phyloP scores from a whole-genome alignment of 2,113 vertebrate genomes.

The Aptenodytes forsteri region DNA sequence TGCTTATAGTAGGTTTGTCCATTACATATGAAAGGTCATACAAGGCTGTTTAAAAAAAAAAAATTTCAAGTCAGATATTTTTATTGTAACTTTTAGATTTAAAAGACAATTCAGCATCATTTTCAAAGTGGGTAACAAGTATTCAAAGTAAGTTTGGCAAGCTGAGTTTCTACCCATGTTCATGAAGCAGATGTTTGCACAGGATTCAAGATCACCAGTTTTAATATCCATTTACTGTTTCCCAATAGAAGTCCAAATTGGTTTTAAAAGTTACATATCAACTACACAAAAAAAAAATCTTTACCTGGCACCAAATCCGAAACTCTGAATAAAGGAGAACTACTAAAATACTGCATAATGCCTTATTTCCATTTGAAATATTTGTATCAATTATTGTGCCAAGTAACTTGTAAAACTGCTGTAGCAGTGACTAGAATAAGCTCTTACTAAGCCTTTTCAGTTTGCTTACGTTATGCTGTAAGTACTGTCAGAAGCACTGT shows the following conservation, averaged over 20 bases:
- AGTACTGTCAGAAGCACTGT: background rate
- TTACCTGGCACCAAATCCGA: background rate
- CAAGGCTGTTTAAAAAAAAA: background rate
- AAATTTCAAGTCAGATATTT: background rate
- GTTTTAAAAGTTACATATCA: background rate
- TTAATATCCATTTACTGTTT: background rate
- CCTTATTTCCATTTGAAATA: background rate
- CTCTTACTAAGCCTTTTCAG: background rate
- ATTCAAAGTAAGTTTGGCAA: background rate
- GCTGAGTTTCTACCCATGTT: background rate
- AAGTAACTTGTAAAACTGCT: background rate
- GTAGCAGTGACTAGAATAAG: background rate
- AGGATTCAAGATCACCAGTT: background rate
- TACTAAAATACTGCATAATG: background rate
- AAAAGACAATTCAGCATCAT: background rate
- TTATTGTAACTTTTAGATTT: background rate
- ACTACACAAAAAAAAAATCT: background rate
- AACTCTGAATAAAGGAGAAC: background rate
- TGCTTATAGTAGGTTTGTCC: background rate
- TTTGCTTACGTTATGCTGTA: background rate
- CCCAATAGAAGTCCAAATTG: background rate
- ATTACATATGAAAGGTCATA: background rate
- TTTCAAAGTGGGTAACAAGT: background rate
- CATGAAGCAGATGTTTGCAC: background rate
- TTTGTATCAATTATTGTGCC: background rate